Conservation (phyloP, 2,113 vertebrate genomes). For the Sclerurus mexicanus region DNA sequence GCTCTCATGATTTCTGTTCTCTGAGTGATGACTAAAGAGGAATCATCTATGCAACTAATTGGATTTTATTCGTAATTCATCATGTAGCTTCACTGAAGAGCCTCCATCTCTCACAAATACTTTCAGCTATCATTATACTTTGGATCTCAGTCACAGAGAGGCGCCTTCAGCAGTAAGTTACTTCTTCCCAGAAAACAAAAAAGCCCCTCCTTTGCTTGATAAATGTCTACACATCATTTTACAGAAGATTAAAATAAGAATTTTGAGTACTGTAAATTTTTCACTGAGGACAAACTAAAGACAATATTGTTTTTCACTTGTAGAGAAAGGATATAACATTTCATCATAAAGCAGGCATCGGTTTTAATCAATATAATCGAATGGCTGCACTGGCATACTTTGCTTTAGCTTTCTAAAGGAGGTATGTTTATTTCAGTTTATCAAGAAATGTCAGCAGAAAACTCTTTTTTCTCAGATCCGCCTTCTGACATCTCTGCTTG, state of each 20-base stretch:
- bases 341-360: not conserved
- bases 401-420: conserved; percentile 17
- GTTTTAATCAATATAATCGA: not conserved
- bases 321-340: not conserved
- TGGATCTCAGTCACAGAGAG: not conserved
- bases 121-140: conserved; percentile 9
- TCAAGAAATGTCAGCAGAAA: conserved; percentile 26
- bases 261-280: not conserved
- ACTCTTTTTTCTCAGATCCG: not conserved
- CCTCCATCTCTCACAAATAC: not conserved
- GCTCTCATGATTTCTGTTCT: not conserved
- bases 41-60: conserved; percentile 20
- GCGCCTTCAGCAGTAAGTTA: not conserved
- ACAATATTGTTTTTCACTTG: not conserved
- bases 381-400: not conserved
- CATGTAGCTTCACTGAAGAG: not conserved
- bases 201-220: not conserved
- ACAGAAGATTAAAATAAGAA: not conserved
- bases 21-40: not conserved
- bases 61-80: conserved; percentile 41
- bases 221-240: not conserved
- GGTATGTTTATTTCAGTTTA: conserved; percentile 24
- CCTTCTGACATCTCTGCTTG: conserved; percentile 3
- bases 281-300: not conserved
- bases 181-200: not conserved